Evolutionary conservation across 2,888 invertebrate genomes (phyloP), one percentile per base, ranked within the genome.

Genomic region (Dione vanillae): DNA sequence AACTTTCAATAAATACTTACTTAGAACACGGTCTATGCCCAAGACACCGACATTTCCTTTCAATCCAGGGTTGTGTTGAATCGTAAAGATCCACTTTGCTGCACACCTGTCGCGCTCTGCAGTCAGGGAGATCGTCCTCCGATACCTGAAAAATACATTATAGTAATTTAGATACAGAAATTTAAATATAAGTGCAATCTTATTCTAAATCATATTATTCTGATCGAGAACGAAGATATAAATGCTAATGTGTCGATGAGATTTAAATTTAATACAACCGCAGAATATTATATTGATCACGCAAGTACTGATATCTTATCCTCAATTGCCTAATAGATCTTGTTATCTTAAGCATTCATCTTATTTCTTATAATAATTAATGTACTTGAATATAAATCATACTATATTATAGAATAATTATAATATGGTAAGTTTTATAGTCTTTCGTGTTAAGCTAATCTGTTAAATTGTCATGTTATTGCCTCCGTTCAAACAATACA

Each of bases 61-160:
- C 97, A 59, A 97, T 95, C 97, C 97, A 97, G 11, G 97, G 97
- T 68, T 95, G 95, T 6, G 91, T 84, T 56, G 89, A 91, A 81
- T 97, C 97, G 87, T 98, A 98, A 20, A 97, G 91, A 89, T 98
- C 97, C 74, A 98, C 96, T 89, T 97, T 97, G 82, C 96, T 97
- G 94, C 97, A 98, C 40, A 98, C 97, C 69, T 96, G 96, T 80
- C 96, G 94, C 47, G 96, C 94, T 66, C 95, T 94, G 87, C 97
- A 98, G 79, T 95, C 95, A 9, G 97, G 97, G 64, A 98, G 91
- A 79, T 97, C 96, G 7, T 96, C 95, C 83, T 97, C 97, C 2
- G 96, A 95, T 71, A 95, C 95, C 97, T 97, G 93, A 5, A 94
- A 94, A 72, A 65, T 72, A 76, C 47, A 19, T 40, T 70, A 40